Base-by-base conservation (phyloP, 2,797 vertebrate genomes). In the Phrynocephalus guinanensis region DNA sequence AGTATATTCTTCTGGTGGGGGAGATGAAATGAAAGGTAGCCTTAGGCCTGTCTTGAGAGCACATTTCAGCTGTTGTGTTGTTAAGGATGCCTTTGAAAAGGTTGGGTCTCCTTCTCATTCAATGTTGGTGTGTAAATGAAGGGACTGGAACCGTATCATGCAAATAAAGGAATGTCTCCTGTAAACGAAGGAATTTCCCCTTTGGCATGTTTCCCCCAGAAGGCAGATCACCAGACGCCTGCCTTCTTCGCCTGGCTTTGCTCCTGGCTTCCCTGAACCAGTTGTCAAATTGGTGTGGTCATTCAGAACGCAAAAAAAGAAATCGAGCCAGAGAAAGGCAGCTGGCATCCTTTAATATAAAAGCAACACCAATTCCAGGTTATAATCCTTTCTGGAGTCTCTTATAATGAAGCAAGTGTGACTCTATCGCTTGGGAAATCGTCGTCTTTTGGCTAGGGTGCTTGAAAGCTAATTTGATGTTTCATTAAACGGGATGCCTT, bases 391-490 rank as follows among this genome's bases (percentile, higher is more conserved):
- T 7, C 18, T 24, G 28, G 33, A 50, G 44, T 52, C 52, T 30
- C 7, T 82, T 82, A 48, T 75, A 44, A 44, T 44, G 38, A 44
- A 30, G 26, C 22, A 20, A 38, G 22, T 2, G n/a, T 78, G 11
- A 7, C 30, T 38, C 6, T 15, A 24, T 50, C 38, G 6, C 26
- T 63, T n/a, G 26, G 48, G 30, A 67, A 38, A 63, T 3, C 52
- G 33, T 84, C n/a, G 38, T 68, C 38, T 88, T 50, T 26, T 38
- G 87, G 30, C 30, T 76, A 76, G 20, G 30, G 18, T n/a, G 24
- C 52, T 60, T 18, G 68, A 79, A 48, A 16, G 80, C 28, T 81
- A 77, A 81, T 84, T 16, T 84, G 77, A 63, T 84, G 78, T 48
- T 87, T 80, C 82, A 48, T 68, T 85, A 81, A 75, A 28, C 38